Evolutionary conservation across 1,140 invertebrate genomes (phyloP).

Genomic region (Rhopalosiphum padi): DNA sequence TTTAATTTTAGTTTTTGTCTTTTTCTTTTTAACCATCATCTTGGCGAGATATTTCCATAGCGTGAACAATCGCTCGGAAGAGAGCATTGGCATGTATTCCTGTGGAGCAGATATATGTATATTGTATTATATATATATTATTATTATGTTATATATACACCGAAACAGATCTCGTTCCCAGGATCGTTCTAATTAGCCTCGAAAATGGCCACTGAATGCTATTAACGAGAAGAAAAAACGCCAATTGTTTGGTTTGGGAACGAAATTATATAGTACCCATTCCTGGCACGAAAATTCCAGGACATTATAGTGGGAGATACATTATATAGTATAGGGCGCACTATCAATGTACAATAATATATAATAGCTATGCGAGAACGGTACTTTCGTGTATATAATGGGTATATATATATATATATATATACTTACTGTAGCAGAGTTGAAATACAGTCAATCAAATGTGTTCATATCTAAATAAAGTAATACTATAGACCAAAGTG

Average conservation of each 20-base stretch:
- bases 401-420: not conserved
- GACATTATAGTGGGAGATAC: constrained; percentile 27
- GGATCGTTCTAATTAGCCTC: constrained; percentile 47
- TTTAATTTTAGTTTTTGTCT: not conserved
- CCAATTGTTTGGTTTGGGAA: constrained; percentile 42
- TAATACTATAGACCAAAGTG: not conserved
- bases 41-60: constrained; percentile 29
- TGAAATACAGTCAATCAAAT: constrained; percentile 32
- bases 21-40: not conserved
- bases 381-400: constrained; percentile 13
- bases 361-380: constrained; percentile 21
- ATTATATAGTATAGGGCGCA: not conserved
- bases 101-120: not conserved
- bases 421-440: not conserved
- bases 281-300: constrained; percentile 25
- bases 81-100: constrained; percentile 21
- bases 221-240: constrained; percentile 16
- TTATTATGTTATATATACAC: not conserved
- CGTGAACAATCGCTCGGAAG: constrained; percentile 20
- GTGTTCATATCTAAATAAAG: not conserved
- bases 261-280: constrained; percentile 5
- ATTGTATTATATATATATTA: not conserved
- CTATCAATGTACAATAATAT: constrained; percentile 19
- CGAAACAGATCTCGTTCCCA: constrained; percentile 34
- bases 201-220: constrained; percentile 37